These are phyloP conservation scores for Strigamia transsilvanica DNA, from an alignment of 2,888 invertebrate species.

Conservation along the genomic window DNA sequence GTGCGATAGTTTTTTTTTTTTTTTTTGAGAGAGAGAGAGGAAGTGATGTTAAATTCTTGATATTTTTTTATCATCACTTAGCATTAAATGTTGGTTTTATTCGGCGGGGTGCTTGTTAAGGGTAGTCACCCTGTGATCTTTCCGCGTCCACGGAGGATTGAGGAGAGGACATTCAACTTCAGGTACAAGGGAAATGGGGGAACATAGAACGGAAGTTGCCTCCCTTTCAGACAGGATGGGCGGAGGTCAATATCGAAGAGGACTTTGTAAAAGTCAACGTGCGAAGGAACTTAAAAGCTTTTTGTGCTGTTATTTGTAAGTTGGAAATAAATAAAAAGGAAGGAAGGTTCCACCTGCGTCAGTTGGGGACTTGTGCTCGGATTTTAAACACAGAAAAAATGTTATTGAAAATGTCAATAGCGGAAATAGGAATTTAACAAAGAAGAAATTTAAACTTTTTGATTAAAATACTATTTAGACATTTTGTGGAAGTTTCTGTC, in stretches of 20 bases:
- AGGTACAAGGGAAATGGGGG: conserved; percentile 40
- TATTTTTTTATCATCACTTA: conserved; percentile 24
- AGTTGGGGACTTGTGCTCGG: neutral
- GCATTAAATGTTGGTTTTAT: conserved; percentile 5
- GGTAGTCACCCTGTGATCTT: conserved; percentile 14
- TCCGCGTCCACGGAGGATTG: conserved; percentile 12
- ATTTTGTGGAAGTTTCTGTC: neutral
- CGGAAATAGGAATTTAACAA: too few relatives aligned
- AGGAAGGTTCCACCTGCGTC: conserved; percentile 34
- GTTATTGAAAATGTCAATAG: conserved; percentile 12
- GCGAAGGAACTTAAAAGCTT: conserved; percentile 43
- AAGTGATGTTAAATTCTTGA: neutral
- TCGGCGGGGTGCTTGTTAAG: neutral
- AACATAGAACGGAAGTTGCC: conserved; percentile 42
- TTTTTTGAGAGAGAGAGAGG: conserved; percentile 17
- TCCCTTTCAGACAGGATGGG: conserved; percentile 49
- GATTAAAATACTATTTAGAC: too few relatives aligned
- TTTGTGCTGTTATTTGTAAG: conserved; percentile 24
- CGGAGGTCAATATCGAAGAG: conserved; percentile 42
- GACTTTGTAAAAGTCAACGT: conserved; percentile 48
- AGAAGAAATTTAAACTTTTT: neutral
- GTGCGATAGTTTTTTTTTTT: neutral
- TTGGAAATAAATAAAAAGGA: conserved; percentile 31
- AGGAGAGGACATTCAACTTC: conserved; percentile 44
- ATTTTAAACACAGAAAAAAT: neutral